A percentile compares a stretch with the other conserved stretches of the same genome.
Evolutionary conservation across 1,140 invertebrate genomes (phyloP).

Genomic region (Ptiloglossa arizonensis): DNA sequence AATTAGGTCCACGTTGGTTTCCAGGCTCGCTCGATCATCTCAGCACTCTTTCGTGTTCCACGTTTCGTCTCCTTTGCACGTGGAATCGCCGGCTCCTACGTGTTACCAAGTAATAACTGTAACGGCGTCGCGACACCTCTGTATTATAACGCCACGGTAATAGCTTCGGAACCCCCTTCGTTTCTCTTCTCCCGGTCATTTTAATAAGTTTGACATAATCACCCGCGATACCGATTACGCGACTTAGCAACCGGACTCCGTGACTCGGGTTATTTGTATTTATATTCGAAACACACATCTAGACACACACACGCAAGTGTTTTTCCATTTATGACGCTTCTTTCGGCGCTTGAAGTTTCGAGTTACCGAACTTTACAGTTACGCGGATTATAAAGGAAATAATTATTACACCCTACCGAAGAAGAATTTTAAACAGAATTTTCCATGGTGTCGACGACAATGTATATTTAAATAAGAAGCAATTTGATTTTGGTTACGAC

Average conservation of each 20-base stretch:
- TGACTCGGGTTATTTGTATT: too few species aligned
- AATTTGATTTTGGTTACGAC: too few species aligned
- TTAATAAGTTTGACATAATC: constrained; percentile 63
- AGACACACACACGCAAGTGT: too few species aligned
- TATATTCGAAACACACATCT: too few species aligned
- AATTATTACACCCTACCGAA: too few species aligned
- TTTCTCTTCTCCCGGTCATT: constrained; percentile 21
- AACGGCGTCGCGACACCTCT: constrained; percentile 61
- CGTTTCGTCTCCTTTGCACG: constrained; percentile 26
- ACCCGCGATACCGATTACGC: constrained; percentile 38
- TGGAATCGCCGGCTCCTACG: constrained; percentile 16
- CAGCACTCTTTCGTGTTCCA: constrained; percentile 23
- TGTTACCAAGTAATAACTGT: constrained; percentile 57
- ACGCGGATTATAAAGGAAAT: too few species aligned
- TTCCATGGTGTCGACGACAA: too few species aligned
- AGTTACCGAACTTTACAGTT: too few species aligned
- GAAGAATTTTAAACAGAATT: too few species aligned
- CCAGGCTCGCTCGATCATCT: constrained; percentile 46
- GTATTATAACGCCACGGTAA: constrained; percentile 63
- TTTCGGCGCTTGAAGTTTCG: too few species aligned
- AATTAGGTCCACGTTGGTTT: constrained; percentile 62
- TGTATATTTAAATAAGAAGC: too few species aligned
- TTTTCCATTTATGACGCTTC: too few species aligned
- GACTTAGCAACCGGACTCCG: constrained; percentile 22
- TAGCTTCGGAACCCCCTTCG: constrained; percentile 42